A percentile compares a stretch with the other conserved stretches of the same genome.
Evolutionary conservation across 2,113 vertebrate species (phyloP).

Genomic region (Rhabdomys dilectus): DNA sequence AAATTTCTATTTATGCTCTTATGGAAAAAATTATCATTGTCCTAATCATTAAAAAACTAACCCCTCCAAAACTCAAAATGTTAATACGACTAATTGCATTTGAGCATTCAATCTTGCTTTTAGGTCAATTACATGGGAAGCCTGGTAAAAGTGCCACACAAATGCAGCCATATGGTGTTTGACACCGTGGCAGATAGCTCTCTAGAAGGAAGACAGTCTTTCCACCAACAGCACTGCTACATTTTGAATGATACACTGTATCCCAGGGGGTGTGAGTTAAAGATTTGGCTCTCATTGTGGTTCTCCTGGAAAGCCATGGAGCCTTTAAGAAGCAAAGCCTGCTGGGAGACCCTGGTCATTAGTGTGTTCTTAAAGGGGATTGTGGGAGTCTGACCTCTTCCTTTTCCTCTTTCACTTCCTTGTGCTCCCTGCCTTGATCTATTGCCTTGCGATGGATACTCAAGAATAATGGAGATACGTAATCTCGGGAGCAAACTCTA

Average conservation of each 20-base stretch:
- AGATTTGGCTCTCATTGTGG: neutral
- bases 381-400: neutral
- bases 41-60: neutral
- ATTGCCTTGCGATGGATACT: no score
- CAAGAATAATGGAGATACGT: neutral
- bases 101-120: neutral
- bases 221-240: neutral
- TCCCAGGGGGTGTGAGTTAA: neutral
- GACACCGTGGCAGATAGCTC: neutral
- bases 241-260: no score
- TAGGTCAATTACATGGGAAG: neutral
- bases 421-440: neutral
- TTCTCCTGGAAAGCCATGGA: neutral
- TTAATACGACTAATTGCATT: slow-evolving; percentile 3
- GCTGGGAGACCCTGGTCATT: neutral
- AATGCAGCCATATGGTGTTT: neutral
- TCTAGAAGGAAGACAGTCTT: neutral
- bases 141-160: neutral
- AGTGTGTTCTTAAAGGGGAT: neutral
- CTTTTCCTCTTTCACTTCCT: neutral
- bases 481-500: neutral
- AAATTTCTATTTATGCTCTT: neutral
- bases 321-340: neutral
- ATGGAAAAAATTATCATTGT: neutral
- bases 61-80: neutral